Conservation (phyloP, 2,113 vertebrate genomes). For the Empidonax alnorum region DNA sequence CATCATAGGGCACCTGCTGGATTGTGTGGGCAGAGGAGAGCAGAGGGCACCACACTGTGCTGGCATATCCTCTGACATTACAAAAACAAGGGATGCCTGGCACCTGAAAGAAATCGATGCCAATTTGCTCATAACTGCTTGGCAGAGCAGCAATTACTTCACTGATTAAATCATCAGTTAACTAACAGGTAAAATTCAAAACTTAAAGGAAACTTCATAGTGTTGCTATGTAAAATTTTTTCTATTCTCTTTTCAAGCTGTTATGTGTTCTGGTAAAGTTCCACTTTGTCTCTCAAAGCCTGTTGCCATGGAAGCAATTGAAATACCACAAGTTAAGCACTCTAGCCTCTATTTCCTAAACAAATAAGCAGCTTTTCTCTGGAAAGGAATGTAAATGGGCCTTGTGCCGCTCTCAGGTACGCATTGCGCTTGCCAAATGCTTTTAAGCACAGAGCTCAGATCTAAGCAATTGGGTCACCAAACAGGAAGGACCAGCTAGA, state of each 20-base stretch:
- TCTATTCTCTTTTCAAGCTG: background rate
- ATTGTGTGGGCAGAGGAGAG: background rate
- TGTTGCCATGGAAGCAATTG: conserved; percentile 61
- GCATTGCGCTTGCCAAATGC: background rate
- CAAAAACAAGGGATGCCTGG: background rate
- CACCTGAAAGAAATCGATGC: background rate
- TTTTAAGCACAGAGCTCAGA: background rate
- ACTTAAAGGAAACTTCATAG: background rate
- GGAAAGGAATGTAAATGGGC: background rate
- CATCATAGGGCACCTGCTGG: background rate
- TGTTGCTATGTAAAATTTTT: background rate
- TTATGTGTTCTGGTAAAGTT: background rate
- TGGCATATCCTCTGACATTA: background rate
- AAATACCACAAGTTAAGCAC: conserved; percentile 22
- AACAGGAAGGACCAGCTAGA: background rate
- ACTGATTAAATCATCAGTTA: conserved; percentile 2
- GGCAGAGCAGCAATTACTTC: background rate
- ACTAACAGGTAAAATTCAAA: background rate
- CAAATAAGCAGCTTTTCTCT: conserved; percentile 46
- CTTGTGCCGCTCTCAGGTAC: background rate
- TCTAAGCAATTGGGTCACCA: background rate
- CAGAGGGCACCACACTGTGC: background rate
- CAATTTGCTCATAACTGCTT: background rate
- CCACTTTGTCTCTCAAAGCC: background rate
- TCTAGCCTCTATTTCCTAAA: conserved; percentile 36